Base-by-base conservation (phyloP, 2,797 vertebrate species). In the Gobionotothen gibberifrons region DNA sequence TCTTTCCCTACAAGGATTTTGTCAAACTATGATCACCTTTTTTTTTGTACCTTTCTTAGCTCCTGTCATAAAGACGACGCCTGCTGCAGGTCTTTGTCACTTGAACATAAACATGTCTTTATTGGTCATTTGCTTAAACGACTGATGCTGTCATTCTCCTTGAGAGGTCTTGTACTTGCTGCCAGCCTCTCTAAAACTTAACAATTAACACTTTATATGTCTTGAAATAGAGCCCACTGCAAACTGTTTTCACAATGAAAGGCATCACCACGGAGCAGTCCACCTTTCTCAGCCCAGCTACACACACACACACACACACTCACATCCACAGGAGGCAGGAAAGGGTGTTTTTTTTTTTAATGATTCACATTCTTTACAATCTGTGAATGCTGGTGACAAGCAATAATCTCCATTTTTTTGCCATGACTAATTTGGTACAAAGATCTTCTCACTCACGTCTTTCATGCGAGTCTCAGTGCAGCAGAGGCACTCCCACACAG, bases 401-500 rank as follows among this genome's bases (percentile, higher is more conserved):
- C 53, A 76, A 71, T 46, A 14, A 67, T 29, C 57, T 83, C 52
- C 32, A 58, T 52, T 81, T 53, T 53, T 83, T 70, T 67, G 69
- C 69, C 71, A 64, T 75, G 80, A 84, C 78, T 84, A 83, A 87
- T 91, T 90, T 84, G 74, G 73, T 64, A 77, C 77, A 87, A 88
- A 87, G 78, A 89, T 85, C 78, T 80, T 87, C 82, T 91, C 88
- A 77, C 85, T 87, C 78, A 66, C 48, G 17, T 85, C 85, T 82
- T 86, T 87, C 88, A 89, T 66, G 54, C 3, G 21, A 81, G 77
- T 79, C 90, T 90, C 79, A 58, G 74, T 76, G 89, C 87, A 87
- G 81, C 85, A 83, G 83, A 87, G 87, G 85, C 87, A 87, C 90
- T 89, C 86, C 85, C 89, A 88, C 90, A 87, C 83, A 83, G 72